Conservation (phyloP, 2,113 vertebrate species). For the Aphyosemion australe region DNA sequence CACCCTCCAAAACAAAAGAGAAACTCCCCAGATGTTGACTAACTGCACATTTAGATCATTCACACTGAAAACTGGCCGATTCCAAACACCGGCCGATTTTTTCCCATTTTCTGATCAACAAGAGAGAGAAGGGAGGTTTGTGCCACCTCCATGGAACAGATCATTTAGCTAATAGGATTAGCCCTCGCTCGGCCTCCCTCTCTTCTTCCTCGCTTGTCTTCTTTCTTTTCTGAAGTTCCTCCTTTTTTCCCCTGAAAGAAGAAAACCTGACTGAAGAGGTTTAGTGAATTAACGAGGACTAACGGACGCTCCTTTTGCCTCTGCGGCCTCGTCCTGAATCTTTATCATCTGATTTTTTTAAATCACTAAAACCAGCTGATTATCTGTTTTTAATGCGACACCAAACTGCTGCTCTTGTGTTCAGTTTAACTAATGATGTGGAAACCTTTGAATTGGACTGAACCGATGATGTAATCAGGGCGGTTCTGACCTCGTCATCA, state of each 20-base stretch:
- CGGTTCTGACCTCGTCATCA: not conserved
- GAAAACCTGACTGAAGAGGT: slow-evolving; percentile 30
- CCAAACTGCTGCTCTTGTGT: too few relatives aligned
- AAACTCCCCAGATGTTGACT: too few relatives aligned
- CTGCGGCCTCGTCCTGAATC: not conserved
- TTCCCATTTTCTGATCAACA: too few relatives aligned
- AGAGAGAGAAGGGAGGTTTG: too few relatives aligned
- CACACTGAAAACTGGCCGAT: too few relatives aligned
- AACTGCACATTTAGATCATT: too few relatives aligned
- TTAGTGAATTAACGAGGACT: slow-evolving; percentile 24
- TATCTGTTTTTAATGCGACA: too few relatives aligned
- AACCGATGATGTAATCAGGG: slow-evolving; percentile 41
- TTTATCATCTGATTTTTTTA: not conserved
- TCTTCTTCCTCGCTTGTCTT: slow-evolving; percentile 18
- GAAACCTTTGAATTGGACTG: too few relatives aligned
- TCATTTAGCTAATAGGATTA: slow-evolving; percentile 72
- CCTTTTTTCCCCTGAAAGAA: slow-evolving; percentile 18
- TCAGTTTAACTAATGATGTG: too few relatives aligned
- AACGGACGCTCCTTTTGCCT: slow-evolving; percentile 17
- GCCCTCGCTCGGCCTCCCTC: slow-evolving; percentile 27
- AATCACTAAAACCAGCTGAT: too few relatives aligned
- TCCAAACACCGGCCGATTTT: too few relatives aligned
- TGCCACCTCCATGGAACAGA: slow-evolving; percentile 69
- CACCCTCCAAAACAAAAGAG: too few relatives aligned
- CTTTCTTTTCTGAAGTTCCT: slow-evolving; percentile 45